These are phyloP conservation scores for Haliclona indistincta DNA, from an alignment of 37 sponge, comb jelly and placozoan species.

Conservation along the genomic window DNA sequence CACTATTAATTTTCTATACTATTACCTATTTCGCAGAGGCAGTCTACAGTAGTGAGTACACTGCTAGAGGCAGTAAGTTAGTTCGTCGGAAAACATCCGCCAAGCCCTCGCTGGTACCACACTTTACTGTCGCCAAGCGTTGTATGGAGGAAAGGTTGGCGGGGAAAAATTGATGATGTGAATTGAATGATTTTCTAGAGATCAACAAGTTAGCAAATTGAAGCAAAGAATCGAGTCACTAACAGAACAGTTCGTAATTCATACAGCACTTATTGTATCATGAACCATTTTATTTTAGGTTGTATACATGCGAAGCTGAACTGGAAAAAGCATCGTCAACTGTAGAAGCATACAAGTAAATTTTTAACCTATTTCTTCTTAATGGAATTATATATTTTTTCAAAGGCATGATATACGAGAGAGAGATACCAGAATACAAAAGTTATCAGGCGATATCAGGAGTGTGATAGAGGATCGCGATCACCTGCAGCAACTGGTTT, in stretches of 20 bases:
- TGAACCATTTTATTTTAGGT: too few relatives aligned
- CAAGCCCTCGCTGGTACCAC: conserved; percentile 32
- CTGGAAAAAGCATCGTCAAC: conserved; percentile 48
- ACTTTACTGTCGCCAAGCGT: conserved; percentile 43
- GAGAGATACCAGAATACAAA: conserved; percentile 29
- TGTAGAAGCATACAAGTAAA: conserved; percentile 21
- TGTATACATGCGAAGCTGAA: conserved; percentile 62
- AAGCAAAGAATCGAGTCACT: conserved; percentile 33
- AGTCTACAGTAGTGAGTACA: conserved; percentile 51
- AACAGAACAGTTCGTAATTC: conserved; percentile 46
- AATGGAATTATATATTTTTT: neutral
- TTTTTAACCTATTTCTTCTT: neutral
- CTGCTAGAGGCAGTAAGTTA: conserved; percentile 1
- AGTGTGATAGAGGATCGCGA: conserved; percentile 11
- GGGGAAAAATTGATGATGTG: neutral
- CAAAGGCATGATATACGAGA: conserved; percentile 15
- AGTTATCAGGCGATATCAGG: conserved; percentile 10
- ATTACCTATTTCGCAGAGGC: conserved; percentile 25
- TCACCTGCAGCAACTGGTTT: conserved; percentile 23
- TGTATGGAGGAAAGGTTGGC: conserved; percentile 35
- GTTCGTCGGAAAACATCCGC: neutral
- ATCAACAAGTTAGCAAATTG: conserved; percentile 24
- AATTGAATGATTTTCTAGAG: conserved; percentile 5
- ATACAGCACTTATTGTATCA: too few relatives aligned
- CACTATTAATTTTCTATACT: neutral